Conservation (phyloP, 2,888 invertebrate genomes). For the Drosophila meridionalis region DNA sequence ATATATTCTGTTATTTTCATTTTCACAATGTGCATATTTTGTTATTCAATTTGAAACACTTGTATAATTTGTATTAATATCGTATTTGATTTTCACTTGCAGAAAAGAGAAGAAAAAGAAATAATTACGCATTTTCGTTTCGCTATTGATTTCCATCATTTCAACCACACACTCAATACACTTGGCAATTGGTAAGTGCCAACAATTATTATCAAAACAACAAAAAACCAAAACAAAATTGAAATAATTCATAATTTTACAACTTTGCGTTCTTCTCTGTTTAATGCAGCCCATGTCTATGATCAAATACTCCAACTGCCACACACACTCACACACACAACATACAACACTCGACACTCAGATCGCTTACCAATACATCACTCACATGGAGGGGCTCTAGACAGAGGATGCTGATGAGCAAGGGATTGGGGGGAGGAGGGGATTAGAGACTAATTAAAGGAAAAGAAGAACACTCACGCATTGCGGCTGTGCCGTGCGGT, state of each 20-base stretch:
- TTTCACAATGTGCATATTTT: constrained; percentile 9
- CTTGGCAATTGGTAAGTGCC: constrained; percentile 65
- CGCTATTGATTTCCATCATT: constrained; percentile 68
- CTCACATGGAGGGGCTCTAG: constrained; percentile 39
- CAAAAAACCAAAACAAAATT: not conserved
- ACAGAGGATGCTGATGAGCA: constrained; percentile 10
- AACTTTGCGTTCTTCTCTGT: constrained; percentile 28
- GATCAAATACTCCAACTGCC: constrained; percentile 60
- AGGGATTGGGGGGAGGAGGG: constrained; percentile 7
- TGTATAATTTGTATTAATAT: constrained; percentile 38
- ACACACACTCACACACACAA: constrained; percentile 25
- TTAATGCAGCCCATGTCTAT: constrained; percentile 50
- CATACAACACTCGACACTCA: constrained; percentile 17
- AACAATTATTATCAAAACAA: too few relatives aligned
- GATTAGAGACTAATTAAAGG: constrained; percentile 22
- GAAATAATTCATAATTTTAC: constrained; percentile 15
- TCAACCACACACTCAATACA: constrained; percentile 31
- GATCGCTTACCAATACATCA: constrained; percentile 48
- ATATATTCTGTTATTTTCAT: constrained; percentile 15
- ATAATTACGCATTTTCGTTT: constrained; percentile 68
- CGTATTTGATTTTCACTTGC: constrained; percentile 59
- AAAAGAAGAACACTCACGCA: constrained; percentile 43
- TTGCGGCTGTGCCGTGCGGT: constrained; percentile 68
- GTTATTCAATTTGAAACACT: constrained; percentile 4
- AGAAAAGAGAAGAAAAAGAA: constrained; percentile 80